These are phyloP conservation scores for Drosophila nikananu DNA, from an alignment of 1,140 invertebrate species.

Conservation along the genomic window DNA sequence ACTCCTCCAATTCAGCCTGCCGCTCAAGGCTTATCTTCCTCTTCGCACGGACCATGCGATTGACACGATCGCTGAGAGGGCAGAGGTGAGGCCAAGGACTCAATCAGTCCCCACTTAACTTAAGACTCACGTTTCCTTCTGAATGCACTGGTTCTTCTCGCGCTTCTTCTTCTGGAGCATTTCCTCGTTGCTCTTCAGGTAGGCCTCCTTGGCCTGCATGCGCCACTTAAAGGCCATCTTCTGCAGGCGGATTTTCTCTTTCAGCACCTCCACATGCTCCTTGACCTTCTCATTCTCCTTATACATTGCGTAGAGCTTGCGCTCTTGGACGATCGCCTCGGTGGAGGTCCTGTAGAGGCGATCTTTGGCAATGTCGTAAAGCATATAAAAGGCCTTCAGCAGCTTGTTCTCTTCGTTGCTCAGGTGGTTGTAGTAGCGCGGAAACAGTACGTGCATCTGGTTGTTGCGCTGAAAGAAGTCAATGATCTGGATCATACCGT, in stretches of 20 bases:
- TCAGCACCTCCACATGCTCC: slow-evolving; percentile 15
- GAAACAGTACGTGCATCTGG: slow-evolving; percentile 32
- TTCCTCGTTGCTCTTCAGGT: slow-evolving; percentile 20
- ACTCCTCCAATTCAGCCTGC: slow-evolving; percentile 25
- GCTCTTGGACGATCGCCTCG: slow-evolving; percentile 48
- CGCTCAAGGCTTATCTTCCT: slow-evolving; percentile 44
- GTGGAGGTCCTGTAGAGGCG: slow-evolving; percentile 38
- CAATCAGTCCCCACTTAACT: neutral
- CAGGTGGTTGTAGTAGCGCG: slow-evolving; percentile 18
- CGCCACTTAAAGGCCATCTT: slow-evolving; percentile 7
- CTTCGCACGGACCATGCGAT: slow-evolving; percentile 18
- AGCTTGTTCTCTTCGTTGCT: slow-evolving; percentile 17
- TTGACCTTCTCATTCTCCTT: slow-evolving; percentile 32
- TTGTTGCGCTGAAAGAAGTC: slow-evolving; percentile 61
- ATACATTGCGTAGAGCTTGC: slow-evolving; percentile 45
- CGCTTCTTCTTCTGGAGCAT: slow-evolving; percentile 31
- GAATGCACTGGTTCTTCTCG: slow-evolving; percentile 34
- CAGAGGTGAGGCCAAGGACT: neutral
- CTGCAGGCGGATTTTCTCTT: slow-evolving; percentile 23
- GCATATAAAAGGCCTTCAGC: slow-evolving; percentile 38
- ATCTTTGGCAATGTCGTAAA: slow-evolving; percentile 33
- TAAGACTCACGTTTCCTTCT: slow-evolving; percentile 47
- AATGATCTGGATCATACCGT: slow-evolving; percentile 63
- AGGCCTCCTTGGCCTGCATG: slow-evolving; percentile 18
- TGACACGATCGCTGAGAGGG: slow-evolving; percentile 34